Evolutionary conservation across 2,888 invertebrate genomes (phyloP).

Genomic region (Meta bourneti): DNA sequence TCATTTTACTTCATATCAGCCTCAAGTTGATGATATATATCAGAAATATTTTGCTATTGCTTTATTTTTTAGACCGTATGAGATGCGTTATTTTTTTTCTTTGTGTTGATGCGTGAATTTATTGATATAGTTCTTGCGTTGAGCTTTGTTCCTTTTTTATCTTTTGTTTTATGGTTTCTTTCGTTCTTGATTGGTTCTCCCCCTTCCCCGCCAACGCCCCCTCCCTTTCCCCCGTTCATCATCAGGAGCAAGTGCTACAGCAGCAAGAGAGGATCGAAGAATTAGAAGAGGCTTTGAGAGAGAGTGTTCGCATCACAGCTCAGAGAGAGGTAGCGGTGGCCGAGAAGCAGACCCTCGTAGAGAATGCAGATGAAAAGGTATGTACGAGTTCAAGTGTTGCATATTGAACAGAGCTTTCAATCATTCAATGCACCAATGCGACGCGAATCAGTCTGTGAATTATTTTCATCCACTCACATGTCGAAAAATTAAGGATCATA

Average conservation of each 20-base stretch:
- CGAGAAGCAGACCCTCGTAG: conserved; percentile 80
- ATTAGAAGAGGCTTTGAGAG: conserved; percentile 90
- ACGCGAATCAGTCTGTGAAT: too few species aligned
- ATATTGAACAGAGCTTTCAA: too few species aligned
- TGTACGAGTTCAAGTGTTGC: background rate
- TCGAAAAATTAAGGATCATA: too few species aligned
- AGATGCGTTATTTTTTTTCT: background rate
- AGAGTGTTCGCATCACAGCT: conserved; percentile 85
- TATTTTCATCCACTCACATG: too few species aligned
- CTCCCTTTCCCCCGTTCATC: conserved; percentile 6
- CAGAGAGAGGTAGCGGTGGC: conserved; percentile 82
- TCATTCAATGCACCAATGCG: too few species aligned
- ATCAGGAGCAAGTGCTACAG: conserved; percentile 79
- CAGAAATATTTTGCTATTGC: conserved; percentile 59
- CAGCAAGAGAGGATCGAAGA: conserved; percentile 88
- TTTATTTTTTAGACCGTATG: conserved; percentile 32
- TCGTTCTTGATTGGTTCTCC: conserved; percentile 13
- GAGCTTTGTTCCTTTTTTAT: conserved; percentile 4
- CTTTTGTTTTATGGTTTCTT: conserved; percentile 17
- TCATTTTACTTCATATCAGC: conserved; percentile 57
- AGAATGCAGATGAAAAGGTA: conserved; percentile 78
- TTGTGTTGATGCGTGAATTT: conserved; percentile 3
- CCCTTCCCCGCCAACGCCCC: conserved; percentile 6
- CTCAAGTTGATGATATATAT: conserved; percentile 45
- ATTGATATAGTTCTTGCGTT: conserved; percentile 11